Conservation (phyloP, 2,888 invertebrate genomes). For the Orthonevra nobilis region DNA sequence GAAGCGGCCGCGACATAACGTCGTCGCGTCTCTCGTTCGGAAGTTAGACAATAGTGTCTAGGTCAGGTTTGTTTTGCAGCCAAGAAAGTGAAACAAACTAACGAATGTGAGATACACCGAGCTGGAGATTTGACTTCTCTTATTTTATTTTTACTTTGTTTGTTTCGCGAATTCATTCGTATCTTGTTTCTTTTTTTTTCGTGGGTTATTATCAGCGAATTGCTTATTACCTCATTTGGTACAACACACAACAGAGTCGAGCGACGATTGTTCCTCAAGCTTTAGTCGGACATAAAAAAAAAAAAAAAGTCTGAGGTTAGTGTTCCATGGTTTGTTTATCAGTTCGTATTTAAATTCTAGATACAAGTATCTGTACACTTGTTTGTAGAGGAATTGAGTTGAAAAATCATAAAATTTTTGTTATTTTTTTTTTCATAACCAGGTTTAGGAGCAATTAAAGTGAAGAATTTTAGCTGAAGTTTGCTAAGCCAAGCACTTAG, state of each 20-base stretch:
- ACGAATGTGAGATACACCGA: constrained; percentile 24
- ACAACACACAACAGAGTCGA: constrained; percentile 12
- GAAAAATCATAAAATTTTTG: constrained; percentile 3
- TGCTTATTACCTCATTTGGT: constrained; percentile 62
- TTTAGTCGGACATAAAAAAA: constrained; percentile 5
- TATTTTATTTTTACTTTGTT: not conserved
- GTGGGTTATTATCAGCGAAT: constrained; percentile 42
- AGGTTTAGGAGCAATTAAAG: not conserved
- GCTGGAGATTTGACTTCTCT: not conserved
- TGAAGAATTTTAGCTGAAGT: not conserved
- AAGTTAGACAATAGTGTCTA: constrained; percentile 68
- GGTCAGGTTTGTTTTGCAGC: constrained; percentile 62
- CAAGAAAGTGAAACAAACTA: constrained; percentile 35
- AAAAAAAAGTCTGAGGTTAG: constrained; percentile 23
- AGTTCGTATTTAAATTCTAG: not conserved
- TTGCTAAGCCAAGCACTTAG: constrained; percentile 2
- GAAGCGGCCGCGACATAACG: not conserved
- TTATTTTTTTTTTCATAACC: too few relatives aligned
- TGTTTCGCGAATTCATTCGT: too few relatives aligned
- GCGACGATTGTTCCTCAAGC: constrained; percentile 11
- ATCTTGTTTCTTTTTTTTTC: constrained; percentile 17
- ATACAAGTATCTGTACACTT: constrained; percentile 1
- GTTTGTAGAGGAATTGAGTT: not conserved
- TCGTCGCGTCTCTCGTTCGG: constrained; percentile 25
- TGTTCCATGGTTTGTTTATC: constrained; percentile 55